A percentile compares a stretch with the other conserved stretches of the same genome.
phyloP scores from a whole-genome alignment of 2,888 invertebrate species.

The Drosophila ustulata region DNA sequence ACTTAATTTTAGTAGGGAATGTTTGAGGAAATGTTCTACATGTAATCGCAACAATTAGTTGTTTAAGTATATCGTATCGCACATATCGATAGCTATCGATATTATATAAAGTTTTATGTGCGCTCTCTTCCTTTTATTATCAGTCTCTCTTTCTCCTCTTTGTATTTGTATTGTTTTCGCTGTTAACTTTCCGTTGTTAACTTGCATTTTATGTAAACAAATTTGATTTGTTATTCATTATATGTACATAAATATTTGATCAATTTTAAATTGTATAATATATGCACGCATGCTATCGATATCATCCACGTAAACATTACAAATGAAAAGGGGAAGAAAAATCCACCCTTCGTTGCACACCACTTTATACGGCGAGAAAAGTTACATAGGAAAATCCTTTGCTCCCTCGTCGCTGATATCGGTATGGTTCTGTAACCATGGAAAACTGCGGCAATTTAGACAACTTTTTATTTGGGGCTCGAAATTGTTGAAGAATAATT shows the following conservation, averaged over 20 bases:
- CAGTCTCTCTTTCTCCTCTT: constrained; percentile 4
- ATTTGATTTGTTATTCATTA: constrained; percentile 42
- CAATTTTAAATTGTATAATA: constrained; percentile 46
- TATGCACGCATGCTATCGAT: constrained; percentile 18
- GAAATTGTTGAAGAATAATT: constrained; percentile 45
- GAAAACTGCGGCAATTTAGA: constrained; percentile 32
- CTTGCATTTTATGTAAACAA: constrained; percentile 25
- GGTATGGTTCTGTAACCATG: constrained; percentile 41
- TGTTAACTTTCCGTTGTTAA: constrained; percentile 24
- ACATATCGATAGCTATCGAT: constrained; percentile 39
- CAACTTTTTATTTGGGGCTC: constrained; percentile 25
- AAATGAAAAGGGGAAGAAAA: neutral
- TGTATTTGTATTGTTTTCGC: constrained; percentile 13
- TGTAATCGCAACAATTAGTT: constrained; percentile 30
- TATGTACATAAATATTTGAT: constrained; percentile 63
- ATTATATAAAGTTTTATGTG: constrained; percentile 58
- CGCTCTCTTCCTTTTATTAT: constrained; percentile 2
- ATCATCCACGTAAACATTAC: constrained; percentile 25
- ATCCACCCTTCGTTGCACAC: constrained; percentile 40
- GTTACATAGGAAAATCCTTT: constrained; percentile 44
- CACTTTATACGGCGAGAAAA: constrained; percentile 43
- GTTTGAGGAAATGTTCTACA: neutral
- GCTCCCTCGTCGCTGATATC: constrained; percentile 8
- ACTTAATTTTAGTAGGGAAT: constrained; percentile 5
- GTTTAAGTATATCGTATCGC: constrained; percentile 34